phyloP scores from a whole-genome alignment of 2,797 vertebrate species.

The Acrossocheilus fasciatus region DNA sequence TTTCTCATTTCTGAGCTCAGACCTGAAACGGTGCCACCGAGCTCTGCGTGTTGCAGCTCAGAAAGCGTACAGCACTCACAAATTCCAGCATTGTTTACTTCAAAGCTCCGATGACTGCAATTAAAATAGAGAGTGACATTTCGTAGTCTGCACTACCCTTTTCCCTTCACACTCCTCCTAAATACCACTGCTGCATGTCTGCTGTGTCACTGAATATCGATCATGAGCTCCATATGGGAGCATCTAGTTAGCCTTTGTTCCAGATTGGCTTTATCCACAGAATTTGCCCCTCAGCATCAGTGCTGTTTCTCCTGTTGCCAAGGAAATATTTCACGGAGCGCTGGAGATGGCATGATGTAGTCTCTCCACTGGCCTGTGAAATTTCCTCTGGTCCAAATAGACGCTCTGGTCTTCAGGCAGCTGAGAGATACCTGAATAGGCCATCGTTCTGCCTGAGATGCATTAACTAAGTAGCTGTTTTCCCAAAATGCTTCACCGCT shows the following conservation, averaged over 20 bases:
- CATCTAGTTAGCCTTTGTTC: constrained; percentile 55
- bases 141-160: constrained; percentile 55
- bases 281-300: constrained; percentile 52
- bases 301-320: constrained; percentile 59
- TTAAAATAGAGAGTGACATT: constrained; percentile 75
- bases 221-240: constrained; percentile 53
- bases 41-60: constrained; percentile 46
- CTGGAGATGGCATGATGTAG: constrained; percentile 54
- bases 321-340: constrained; percentile 52
- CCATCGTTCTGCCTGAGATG: constrained; percentile 15
- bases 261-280: constrained; percentile 51
- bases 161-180: constrained; percentile 31
- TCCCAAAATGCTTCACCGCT: constrained; percentile 48
- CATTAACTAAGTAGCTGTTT: constrained; percentile 51
- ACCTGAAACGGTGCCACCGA: constrained; percentile 19
- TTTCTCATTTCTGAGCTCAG: constrained; percentile 62
- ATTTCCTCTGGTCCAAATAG: constrained; percentile 50
- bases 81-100: constrained; percentile 55
- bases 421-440: constrained; percentile 42
- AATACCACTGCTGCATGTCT: constrained; percentile 69
- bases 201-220: constrained; percentile 59
- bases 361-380: constrained; percentile 56
- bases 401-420: constrained; percentile 41
- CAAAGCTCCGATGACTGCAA: constrained; percentile 59
- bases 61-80: constrained; percentile 56